These are phyloP conservation scores for Lithobates pipiens DNA, from an alignment of 2,797 vertebrate genomes.

Conservation along the genomic window DNA sequence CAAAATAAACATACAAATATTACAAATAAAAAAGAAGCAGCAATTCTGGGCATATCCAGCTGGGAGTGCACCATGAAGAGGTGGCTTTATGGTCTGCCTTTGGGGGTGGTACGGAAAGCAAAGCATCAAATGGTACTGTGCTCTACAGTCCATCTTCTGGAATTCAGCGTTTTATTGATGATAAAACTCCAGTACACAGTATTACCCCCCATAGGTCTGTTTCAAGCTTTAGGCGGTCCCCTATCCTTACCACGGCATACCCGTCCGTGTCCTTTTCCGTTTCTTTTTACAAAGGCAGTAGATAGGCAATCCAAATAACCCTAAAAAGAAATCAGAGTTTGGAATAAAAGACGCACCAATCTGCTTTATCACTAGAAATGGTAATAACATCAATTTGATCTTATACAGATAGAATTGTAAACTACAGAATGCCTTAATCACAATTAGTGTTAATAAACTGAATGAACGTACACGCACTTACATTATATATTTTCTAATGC, in stretches of 20 bases:
- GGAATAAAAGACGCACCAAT: background rate
- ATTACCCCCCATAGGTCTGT: constrained; percentile 66
- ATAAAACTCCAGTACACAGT: constrained; percentile 63
- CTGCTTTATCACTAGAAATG: background rate
- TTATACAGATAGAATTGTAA: background rate
- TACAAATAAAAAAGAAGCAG: constrained; percentile 72
- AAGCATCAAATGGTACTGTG: constrained; percentile 58
- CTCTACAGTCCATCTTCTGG: constrained; percentile 58
- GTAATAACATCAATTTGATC: background rate
- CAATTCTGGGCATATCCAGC: constrained; percentile 72
- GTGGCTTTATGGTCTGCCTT: constrained; percentile 71
- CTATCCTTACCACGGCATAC: constrained; percentile 78
- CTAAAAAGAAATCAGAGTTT: constrained; percentile 71
- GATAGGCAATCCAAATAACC: constrained; percentile 91
- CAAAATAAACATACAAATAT: constrained; percentile 56
- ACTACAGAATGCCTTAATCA: background rate
- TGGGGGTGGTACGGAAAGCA: constrained; percentile 66
- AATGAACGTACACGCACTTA: no score
- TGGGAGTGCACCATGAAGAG: constrained; percentile 69
- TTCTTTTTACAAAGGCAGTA: constrained; percentile 97
- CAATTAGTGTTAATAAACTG: no score
- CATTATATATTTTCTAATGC: no score
- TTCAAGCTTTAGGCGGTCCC: constrained; percentile 63
- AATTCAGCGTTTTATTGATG: constrained; percentile 57
- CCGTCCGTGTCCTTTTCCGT: constrained; percentile 88